Percentiles rank a stretch among this genome's conserved stretches.
Conservation (phyloP, 2,113 vertebrate genomes). For the Columbina picui region DNA sequence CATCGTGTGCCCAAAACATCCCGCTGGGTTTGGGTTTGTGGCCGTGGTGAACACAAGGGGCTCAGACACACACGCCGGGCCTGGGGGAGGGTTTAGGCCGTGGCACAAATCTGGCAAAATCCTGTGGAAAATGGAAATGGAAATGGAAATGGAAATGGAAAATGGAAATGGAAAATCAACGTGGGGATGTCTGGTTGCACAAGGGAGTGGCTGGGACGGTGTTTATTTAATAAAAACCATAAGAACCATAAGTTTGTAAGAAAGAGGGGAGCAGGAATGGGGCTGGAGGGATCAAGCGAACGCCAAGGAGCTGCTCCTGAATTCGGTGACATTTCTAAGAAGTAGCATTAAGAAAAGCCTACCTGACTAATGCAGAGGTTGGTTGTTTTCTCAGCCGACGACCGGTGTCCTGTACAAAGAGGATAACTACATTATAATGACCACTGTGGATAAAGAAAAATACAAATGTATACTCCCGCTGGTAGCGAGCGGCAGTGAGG, state of each 20-base stretch:
- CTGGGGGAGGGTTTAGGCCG: fast-evolving
- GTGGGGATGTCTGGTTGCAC: fast-evolving
- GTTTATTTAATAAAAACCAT: neutral
- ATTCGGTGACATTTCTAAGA: neutral
- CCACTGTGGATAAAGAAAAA: conserved; percentile 93
- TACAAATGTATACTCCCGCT: conserved; percentile 96
- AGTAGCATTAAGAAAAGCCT: neutral
- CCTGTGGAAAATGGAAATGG: neutral
- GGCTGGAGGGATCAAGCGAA: neutral
- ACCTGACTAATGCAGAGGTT: neutral
- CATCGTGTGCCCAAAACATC: fast-evolving
- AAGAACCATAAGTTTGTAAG: fast-evolving
- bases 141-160: fast-evolving
- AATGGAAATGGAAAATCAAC: fast-evolving
- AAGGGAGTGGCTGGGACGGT: fast-evolving
- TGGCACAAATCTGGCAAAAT: neutral
- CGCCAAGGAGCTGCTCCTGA: fast-evolving
- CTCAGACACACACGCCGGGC: too few species aligned
- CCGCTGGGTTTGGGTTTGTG: fast-evolving
- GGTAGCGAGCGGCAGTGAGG: conserved; percentile 85
- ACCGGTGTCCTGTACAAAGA: conserved; percentile 91
- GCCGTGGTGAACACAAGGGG: fast-evolving
- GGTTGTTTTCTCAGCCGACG: conserved; percentile 79
- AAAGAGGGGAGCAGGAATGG: too few species aligned
- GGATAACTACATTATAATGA: conserved; percentile 97